Percentiles rank a stretch among this genome's conserved stretches.
These are phyloP conservation scores for Pluvialis apricaria DNA, from an alignment of 2,113 vertebrate genomes.

Conservation along the genomic window DNA sequence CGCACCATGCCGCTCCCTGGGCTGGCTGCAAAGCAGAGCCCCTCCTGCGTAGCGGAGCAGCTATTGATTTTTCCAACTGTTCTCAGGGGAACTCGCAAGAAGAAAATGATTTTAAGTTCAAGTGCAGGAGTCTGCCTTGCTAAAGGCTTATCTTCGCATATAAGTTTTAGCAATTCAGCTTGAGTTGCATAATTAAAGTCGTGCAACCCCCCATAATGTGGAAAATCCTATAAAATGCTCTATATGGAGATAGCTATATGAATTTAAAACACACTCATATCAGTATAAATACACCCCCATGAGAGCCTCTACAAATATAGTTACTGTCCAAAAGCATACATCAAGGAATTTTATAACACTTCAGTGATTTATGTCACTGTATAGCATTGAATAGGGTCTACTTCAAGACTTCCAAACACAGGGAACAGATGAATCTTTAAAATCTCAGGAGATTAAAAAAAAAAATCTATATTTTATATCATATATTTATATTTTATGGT, in stretches of 20 bases:
- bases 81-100: neutral
- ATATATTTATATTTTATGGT: constrained; percentile 51
- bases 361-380: neutral
- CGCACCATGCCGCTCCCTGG: fast-evolving
- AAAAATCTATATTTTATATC: constrained; percentile 20
- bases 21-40: neutral
- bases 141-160: neutral
- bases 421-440: neutral
- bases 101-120: constrained; percentile 22
- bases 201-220: neutral
- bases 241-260: neutral
- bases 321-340: constrained; percentile 19
- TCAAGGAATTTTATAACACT: constrained; percentile 28
- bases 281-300: neutral
- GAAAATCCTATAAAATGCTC: constrained; percentile 34
- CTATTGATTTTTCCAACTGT: neutral
- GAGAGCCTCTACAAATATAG: constrained; percentile 2
- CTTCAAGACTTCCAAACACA: neutral
- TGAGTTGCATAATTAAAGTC: constrained; percentile 12
- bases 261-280: constrained; percentile 1
- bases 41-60: neutral
- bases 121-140: neutral
- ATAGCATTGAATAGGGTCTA: neutral
- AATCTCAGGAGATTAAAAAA: neutral
- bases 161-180: neutral